phyloP scores from a whole-genome alignment of 2,888 invertebrate genomes.

The Odontocerum albicorne region DNA sequence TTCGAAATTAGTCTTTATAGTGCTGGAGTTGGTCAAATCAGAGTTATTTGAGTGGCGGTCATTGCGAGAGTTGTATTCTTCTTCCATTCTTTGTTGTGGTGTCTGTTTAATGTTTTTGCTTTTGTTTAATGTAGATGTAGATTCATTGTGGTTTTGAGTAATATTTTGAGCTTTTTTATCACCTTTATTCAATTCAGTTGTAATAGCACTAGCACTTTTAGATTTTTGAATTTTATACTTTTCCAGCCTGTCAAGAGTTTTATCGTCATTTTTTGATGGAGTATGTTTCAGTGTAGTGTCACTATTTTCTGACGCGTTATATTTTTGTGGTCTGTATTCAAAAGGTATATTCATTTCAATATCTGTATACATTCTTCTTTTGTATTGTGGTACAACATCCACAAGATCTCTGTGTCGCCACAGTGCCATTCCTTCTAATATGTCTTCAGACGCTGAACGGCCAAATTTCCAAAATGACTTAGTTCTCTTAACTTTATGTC shows the following conservation, averaged over 20 bases:
- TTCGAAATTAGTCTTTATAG: slow-evolving; percentile 60
- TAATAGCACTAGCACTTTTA: slow-evolving; percentile 54
- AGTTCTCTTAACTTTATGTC: slow-evolving; percentile 73
- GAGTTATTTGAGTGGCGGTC: slow-evolving; percentile 51
- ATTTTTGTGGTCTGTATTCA: slow-evolving; percentile 46
- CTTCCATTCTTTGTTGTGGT: slow-evolving; percentile 41
- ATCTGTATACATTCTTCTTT: slow-evolving; percentile 49
- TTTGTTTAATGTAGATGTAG: slow-evolving; percentile 8
- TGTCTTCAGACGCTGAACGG: slow-evolving; percentile 69
- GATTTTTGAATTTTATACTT: slow-evolving; percentile 48
- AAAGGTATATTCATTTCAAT: slow-evolving; percentile 49
- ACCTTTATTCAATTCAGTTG: slow-evolving; percentile 48
- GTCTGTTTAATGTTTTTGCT: slow-evolving; percentile 52
- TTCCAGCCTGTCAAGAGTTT: slow-evolving; percentile 32
- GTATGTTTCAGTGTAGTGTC: slow-evolving; percentile 43
- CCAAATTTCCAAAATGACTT: slow-evolving; percentile 88
- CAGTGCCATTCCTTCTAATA: slow-evolving; percentile 82
- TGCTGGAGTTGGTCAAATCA: slow-evolving; percentile 54
- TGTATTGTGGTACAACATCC: slow-evolving; percentile 63
- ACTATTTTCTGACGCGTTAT: slow-evolving; percentile 45
- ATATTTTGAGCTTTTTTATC: slow-evolving; percentile 41
- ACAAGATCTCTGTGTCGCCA: slow-evolving; percentile 86
- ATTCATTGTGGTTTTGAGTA: slow-evolving; percentile 7
- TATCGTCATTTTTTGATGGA: slow-evolving; percentile 47
- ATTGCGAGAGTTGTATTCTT: slow-evolving; percentile 47